A percentile compares a stretch with the other conserved stretches of the same genome.
These are phyloP conservation scores for Nothobranchius furzeri DNA, from an alignment of 2,113 vertebrate species.

Conservation along the genomic window DNA sequence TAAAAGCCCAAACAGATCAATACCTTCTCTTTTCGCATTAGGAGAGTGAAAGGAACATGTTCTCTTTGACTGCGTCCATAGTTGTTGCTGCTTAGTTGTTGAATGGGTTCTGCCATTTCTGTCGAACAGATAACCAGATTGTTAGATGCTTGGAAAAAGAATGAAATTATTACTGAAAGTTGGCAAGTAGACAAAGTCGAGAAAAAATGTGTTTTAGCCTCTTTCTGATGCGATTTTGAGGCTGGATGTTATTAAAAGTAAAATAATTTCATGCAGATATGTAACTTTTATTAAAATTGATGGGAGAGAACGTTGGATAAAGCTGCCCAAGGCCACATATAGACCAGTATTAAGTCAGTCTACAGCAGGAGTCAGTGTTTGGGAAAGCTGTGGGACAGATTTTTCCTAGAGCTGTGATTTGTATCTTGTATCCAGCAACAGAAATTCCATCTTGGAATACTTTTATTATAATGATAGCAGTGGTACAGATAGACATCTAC, in stretches of 20 bases:
- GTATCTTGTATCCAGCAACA: too few relatives aligned
- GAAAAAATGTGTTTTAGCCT: too few relatives aligned
- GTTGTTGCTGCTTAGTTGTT: slow-evolving; percentile 86
- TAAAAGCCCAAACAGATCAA: background rate
- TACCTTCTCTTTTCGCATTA: slow-evolving; percentile 87
- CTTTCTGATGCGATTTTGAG: too few relatives aligned
- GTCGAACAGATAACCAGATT: slow-evolving; percentile 43
- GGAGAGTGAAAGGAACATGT: slow-evolving; percentile 80
- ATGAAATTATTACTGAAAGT: background rate
- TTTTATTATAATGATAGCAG: too few relatives aligned
- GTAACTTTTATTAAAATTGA: slow-evolving; percentile 48
- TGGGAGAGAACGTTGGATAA: slow-evolving; percentile 34
- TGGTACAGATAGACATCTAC: too few relatives aligned
- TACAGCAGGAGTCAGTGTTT: background rate
- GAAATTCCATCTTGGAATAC: too few relatives aligned
- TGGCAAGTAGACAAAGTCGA: background rate
- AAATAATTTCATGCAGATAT: too few relatives aligned
- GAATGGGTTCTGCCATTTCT: slow-evolving; percentile 92
- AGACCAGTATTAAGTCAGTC: slow-evolving; percentile 30
- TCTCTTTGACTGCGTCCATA: slow-evolving; percentile 78
- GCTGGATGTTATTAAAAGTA: too few relatives aligned
- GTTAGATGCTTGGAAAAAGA: background rate
- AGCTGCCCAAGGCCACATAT: slow-evolving; percentile 42
- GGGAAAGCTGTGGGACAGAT: slow-evolving; percentile 1
- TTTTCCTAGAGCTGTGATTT: background rate